Base-by-base conservation (phyloP, 1,140 invertebrate species). In the Drosophila setifemur region DNA sequence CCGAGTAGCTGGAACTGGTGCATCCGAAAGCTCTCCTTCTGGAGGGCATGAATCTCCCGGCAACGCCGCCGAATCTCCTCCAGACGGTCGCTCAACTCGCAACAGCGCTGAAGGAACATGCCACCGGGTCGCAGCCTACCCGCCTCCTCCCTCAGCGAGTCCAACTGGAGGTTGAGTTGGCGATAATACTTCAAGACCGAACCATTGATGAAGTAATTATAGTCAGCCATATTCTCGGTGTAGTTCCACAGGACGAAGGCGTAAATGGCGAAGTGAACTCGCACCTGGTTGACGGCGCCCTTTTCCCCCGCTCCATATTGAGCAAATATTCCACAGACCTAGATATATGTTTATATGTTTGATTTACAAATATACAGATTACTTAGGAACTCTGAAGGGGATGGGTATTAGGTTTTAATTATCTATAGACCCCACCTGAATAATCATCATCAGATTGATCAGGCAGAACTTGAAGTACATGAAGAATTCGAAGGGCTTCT, bases 181-280 rank as follows among this genome's bases (percentile, higher is more conserved):
- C 72, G 72, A 18, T 68, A 52, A 35, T 88, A 89, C 47, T 81
- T 87, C 1, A 89, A 40, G 3, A 75, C 78, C 3, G 71, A 77
- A 54, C 45, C 31, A 28, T 64, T 87, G 5, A 89, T 77, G 29
- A 70, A 89, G 19, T 81, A 89, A 29, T 86, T 87, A n/a, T 85
- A 89, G 23, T 89, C 78, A 0, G 87, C 87, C 87, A 89, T 89
- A 28, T 86, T 85, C 21, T 89, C 86, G 12, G 86, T 89, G 8
- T 89, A 89, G 42, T 88, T 89, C 86, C 86, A 89, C 29, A 89
- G 57, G 2, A 89, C 67, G 35, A 89, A 89, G n/a, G 71, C 73
- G n/a, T 89, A 89, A 3, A 89, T 61, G 33, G 78, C 57, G 4
- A 87, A 87, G 16, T 89, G 66, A 0, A 63, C 49, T 1, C 82